phyloP scores from a whole-genome alignment of 2,888 invertebrate species.

The Euzophera pinguis region DNA sequence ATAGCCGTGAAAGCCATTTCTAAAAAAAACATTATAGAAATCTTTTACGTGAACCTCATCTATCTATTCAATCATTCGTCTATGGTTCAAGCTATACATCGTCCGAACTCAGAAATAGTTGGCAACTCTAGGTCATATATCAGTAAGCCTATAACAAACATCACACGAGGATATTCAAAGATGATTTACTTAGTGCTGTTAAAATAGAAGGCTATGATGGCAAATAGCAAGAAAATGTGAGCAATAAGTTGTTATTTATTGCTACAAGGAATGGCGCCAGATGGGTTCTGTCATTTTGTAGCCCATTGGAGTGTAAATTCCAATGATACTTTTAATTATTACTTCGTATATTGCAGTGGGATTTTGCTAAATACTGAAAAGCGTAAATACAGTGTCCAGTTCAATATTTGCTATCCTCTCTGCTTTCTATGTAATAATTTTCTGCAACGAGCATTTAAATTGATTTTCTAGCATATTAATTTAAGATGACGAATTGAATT shows the following conservation, averaged over 20 bases:
- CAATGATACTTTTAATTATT: conserved; percentile 5
- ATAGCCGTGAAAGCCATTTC: too few relatives aligned
- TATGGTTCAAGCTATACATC: background rate
- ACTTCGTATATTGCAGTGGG: background rate
- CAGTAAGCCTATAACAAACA: conserved; percentile 7
- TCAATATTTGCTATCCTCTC: conserved; percentile 6
- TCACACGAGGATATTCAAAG: conserved; percentile 10
- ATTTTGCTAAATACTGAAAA: background rate
- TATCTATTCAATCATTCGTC: background rate
- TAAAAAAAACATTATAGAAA: too few relatives aligned
- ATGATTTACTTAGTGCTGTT: conserved; percentile 13
- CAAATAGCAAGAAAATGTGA: conserved; percentile 10
- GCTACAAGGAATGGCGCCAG: conserved; percentile 8
- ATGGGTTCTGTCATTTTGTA: conserved; percentile 4
- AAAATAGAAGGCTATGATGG: conserved; percentile 1
- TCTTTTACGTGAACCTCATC: background rate
- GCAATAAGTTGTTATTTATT: conserved; percentile 9
- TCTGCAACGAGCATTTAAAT: too few relatives aligned
- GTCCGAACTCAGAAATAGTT: conserved; percentile 5
- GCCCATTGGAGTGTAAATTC: background rate
- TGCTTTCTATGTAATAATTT: background rate
- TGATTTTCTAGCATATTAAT: too few relatives aligned
- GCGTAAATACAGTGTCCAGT: background rate
- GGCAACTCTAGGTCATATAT: conserved; percentile 5
- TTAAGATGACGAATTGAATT: too few relatives aligned